Evolutionary conservation across 2,113 vertebrate genomes (phyloP), one percentile per base, ranked within the genome.

Genomic region (Myiagra hebetior): DNA sequence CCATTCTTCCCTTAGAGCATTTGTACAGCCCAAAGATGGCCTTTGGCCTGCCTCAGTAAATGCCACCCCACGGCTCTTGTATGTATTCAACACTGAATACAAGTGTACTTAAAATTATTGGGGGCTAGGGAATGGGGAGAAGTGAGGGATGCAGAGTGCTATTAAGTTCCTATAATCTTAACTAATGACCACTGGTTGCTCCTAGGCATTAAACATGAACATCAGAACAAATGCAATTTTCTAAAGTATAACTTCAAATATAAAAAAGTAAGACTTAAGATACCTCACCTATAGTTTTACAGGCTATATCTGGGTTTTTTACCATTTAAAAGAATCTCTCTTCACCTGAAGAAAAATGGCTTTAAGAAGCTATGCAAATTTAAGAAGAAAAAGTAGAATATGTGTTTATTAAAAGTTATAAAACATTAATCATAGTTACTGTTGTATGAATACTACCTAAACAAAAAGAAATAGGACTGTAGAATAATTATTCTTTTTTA

Each of bases 401-500:
- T 20, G 47, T 1, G 18, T 41, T 85, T 59, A 89, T 49, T 83
- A 37, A 20, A 75, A 76, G 35, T 35, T 92, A 87, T 80, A 92
- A 92, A 95, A 55, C 74, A 95, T 95, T 90, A 85, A 77, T 85
- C 60, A 70, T 31, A 87, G 18, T 41, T 78, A 85, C 18, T 85
- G 24, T 52, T 85, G 17, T 26, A 82, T 63, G 70, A 41, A 96
- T 67, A 19, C 35, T 37, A 81, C 26, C 26, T 55, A 84, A 27
- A 83, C 26, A 57, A 44, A 49, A 42, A 94, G 12, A 56, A 94
- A 92, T 35, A 75, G 63, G 33, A 74, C 76, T 92, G 39, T 57
- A 95, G 88, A 87, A 76, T 92, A 95, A 96, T 93, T 95, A 62
- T 89, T 92, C 64, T 59, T 81, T 15, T 63, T 94, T 83, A 85